Conservation (phyloP, 2,888 invertebrate genomes). For the Acrobasis suavella region DNA sequence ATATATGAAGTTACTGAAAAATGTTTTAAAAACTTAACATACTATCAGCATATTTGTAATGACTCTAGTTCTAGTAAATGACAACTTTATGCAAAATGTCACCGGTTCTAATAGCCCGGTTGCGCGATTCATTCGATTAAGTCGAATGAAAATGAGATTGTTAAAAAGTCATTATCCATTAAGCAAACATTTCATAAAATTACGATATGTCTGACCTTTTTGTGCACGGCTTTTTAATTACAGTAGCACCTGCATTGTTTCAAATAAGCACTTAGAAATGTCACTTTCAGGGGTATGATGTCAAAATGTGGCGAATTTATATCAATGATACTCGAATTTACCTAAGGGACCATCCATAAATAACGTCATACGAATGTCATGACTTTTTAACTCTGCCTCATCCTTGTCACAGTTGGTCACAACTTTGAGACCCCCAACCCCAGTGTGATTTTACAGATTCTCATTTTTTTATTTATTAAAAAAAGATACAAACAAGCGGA, state of each 20-base stretch:
- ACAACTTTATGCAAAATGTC: constrained; percentile 16
- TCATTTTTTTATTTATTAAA: too few relatives aligned
- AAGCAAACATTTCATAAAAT: constrained; percentile 4
- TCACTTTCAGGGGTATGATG: not conserved
- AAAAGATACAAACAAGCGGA: too few relatives aligned
- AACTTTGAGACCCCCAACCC: too few relatives aligned
- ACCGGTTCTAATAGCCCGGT: constrained; percentile 9
- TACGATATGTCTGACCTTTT: constrained; percentile 11
- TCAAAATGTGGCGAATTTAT: not conserved
- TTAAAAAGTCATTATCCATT: constrained; percentile 16
- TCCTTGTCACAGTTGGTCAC: too few relatives aligned
- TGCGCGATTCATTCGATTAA: constrained; percentile 13
- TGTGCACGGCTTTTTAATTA: not conserved
- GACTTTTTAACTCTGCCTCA: too few relatives aligned
- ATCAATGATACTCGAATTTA: too few relatives aligned
- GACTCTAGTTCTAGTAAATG: not conserved
- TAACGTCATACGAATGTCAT: too few relatives aligned
- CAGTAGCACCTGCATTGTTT: constrained; percentile 12
- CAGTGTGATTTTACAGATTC: too few relatives aligned
- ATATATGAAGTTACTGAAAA: not conserved
- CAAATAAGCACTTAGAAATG: not conserved
- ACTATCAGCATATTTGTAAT: not conserved
- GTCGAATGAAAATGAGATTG: constrained; percentile 5
- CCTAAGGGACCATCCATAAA: too few relatives aligned
- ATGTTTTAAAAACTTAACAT: not conserved